Evolutionary conservation across 2,113 vertebrate genomes (phyloP).

Genomic region (Notothenia rossii): DNA sequence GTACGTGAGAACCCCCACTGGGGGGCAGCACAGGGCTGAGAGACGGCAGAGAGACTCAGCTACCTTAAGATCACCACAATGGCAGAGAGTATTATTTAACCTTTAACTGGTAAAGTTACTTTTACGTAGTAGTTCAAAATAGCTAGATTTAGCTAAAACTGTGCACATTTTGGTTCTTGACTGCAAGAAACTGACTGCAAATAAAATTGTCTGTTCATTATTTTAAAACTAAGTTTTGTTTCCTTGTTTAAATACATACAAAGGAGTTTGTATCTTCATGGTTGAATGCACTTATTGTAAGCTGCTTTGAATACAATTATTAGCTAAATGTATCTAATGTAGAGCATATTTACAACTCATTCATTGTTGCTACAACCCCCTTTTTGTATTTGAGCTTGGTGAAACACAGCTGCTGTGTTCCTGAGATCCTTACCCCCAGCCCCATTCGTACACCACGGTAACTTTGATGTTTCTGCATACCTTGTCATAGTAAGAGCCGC

Average conservation of each 20-base stretch:
- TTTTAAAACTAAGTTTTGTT: no score
- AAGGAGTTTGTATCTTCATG: no score
- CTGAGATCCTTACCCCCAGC: neutral
- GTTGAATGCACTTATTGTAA: no score
- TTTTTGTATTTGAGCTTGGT: neutral
- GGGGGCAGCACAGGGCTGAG: constrained; percentile 41
- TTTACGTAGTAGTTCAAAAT: neutral
- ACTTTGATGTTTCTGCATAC: constrained; percentile 21
- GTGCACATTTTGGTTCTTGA: no score
- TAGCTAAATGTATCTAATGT: no score
- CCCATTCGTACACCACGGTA: neutral
- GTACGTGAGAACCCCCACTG: constrained; percentile 48
- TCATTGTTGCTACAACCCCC: neutral
- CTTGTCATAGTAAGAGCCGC: constrained; percentile 92
- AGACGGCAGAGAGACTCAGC: neutral
- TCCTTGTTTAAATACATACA: no score
- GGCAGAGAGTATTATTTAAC: neutral
- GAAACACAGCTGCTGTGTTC: neutral
- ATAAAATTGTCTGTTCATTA: no score
- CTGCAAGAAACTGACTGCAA: no score
- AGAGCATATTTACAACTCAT: neutral
- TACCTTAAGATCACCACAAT: neutral
- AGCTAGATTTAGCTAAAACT: no score
- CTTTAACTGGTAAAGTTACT: neutral
- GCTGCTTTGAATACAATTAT: no score